These are phyloP conservation scores for Brachionus rubens DNA, from an alignment of 1,140 invertebrate genomes.

Conservation along the genomic window DNA sequence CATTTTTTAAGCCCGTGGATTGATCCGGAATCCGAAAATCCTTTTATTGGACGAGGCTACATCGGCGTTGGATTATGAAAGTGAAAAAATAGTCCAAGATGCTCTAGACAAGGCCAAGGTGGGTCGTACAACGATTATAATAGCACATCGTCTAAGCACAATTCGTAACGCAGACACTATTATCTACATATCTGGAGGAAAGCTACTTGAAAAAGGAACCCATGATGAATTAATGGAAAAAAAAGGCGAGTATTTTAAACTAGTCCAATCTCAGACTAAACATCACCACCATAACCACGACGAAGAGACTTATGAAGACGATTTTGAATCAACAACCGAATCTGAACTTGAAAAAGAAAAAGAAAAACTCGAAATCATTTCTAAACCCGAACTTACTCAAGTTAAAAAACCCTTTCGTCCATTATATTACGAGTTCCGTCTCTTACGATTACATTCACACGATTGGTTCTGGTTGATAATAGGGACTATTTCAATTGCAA, in stretches of 20 bases:
- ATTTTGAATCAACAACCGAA: neutral
- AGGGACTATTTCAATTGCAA: neutral
- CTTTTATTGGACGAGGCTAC: conserved; percentile 82
- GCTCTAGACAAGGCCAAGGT: conserved; percentile 55
- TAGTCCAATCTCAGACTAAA: neutral
- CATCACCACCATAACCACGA: neutral
- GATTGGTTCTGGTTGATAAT: neutral
- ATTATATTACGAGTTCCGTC: conserved; percentile 10
- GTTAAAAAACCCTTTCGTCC: neutral
- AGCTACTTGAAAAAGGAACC: conserved; percentile 62
- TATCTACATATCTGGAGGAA: conserved; percentile 62
- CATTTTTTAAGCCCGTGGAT: conserved; percentile 10
- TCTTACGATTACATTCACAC: neutral
- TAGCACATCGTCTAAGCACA: conserved; percentile 64
- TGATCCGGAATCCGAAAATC: conserved; percentile 71
- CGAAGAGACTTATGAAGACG: neutral
- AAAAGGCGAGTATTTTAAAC: conserved; percentile 48
- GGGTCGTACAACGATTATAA: conserved; percentile 62
- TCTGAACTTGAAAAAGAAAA: neutral
- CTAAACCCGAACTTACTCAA: neutral
- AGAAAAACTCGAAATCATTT: neutral
- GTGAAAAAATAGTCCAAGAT: conserved; percentile 68
- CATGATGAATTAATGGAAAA: conserved; percentile 59
- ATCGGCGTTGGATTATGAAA: conserved; percentile 77
- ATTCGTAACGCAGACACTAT: conserved; percentile 64